phyloP scores from a whole-genome alignment of 1,140 invertebrate species.

The Heliconius eleuchia region DNA sequence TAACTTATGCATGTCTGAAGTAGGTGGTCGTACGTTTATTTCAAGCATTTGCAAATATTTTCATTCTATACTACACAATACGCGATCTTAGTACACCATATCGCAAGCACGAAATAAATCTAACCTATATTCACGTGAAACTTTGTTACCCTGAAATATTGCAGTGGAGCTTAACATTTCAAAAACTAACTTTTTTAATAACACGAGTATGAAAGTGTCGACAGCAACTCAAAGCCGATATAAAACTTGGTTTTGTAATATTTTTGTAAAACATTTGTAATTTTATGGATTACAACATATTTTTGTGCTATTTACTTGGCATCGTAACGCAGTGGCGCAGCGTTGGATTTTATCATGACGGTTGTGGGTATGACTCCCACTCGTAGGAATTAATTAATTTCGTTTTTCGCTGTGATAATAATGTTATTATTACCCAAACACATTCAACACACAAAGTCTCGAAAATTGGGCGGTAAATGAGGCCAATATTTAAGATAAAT shows the following conservation, averaged over 20 bases:
- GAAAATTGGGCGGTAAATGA: too few relatives aligned
- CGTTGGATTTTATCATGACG: neutral
- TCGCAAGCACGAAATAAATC: neutral
- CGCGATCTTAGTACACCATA: neutral
- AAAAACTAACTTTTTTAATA: conserved; percentile 32
- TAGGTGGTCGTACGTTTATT: too few relatives aligned
- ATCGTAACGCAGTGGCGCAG: neutral
- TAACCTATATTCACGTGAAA: conserved; percentile 5
- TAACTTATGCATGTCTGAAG: too few relatives aligned
- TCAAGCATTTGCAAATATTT: too few relatives aligned
- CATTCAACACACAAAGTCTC: too few relatives aligned
- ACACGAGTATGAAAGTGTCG: conserved; percentile 28
- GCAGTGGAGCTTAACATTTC: conserved; percentile 20
- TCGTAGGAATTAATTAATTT: too few relatives aligned
- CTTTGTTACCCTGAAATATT: conserved; percentile 12
- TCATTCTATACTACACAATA: neutral
- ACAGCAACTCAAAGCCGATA: conserved; percentile 17
- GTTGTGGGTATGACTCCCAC: too few relatives aligned
- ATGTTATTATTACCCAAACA: too few relatives aligned
- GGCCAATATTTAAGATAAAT: too few relatives aligned
- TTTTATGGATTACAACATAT: neutral
- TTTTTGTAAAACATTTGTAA: neutral
- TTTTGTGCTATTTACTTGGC: too few relatives aligned
- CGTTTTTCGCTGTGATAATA: too few relatives aligned
- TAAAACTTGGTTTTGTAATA: neutral